Evolutionary conservation across 2,113 vertebrate species (phyloP).

Genomic region (Trichomycterus rosablanca): DNA sequence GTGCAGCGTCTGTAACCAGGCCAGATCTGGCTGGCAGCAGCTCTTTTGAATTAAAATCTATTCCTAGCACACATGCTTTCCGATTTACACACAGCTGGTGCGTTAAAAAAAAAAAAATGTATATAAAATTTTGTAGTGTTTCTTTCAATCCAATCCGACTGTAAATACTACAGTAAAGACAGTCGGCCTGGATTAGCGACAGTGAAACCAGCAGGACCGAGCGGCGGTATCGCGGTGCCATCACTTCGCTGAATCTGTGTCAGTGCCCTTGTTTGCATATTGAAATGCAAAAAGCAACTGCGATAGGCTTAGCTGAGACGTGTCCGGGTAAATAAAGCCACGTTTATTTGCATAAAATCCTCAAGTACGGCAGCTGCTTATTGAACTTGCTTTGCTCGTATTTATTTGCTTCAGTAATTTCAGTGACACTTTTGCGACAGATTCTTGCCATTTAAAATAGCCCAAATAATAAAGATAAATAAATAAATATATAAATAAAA

Average conservation of each 20-base stretch:
- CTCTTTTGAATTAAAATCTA: background rate
- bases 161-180: too few relatives aligned
- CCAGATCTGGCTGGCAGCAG: background rate
- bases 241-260: conserved; percentile 2
- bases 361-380: conserved; percentile 3
- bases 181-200: too few relatives aligned
- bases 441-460: too few relatives aligned
- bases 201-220: too few relatives aligned
- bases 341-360: conserved; percentile 21
- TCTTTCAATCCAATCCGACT: too few relatives aligned
- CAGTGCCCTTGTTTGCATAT: conserved; percentile 7
- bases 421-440: background rate
- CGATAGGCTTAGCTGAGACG: conserved; percentile 9
- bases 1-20: background rate
- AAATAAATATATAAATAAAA: too few relatives aligned
- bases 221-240: too few relatives aligned
- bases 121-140: too few relatives aligned
- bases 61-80: background rate
- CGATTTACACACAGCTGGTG: too few relatives aligned
- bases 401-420: background rate
- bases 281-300: background rate
- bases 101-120: too few relatives aligned
- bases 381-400: background rate
- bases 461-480: too few relatives aligned
- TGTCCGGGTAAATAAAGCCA: conserved; percentile 4